Evolutionary conservation across 2,797 vertebrate species (phyloP), one percentile per base, ranked within the genome.

Genomic region (Gymnothorax reevesii): DNA sequence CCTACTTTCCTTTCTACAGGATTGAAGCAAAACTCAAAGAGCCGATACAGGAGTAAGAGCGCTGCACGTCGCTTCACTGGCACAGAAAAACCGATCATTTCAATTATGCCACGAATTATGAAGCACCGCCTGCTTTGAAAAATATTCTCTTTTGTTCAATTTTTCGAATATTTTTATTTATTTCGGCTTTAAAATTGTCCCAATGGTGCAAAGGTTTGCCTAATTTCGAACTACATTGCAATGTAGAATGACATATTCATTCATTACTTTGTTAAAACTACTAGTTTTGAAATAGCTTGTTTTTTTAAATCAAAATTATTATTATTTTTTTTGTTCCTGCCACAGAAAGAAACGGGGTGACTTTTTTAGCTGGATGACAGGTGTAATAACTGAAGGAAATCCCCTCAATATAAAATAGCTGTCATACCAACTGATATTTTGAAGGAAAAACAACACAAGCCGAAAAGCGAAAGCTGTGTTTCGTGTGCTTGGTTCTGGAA

Each of bases 401-500:
- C 69, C 25, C 12, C 69, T 71, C 7, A 13, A 71, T 33, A 33
- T 8, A 71, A 27, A 71, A 71, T 33, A 10, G 69, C 7, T 33
- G 10, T 13, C 4, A 71, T 71, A 33, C 25, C 25, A 12, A 71
- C 8, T n/a, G n/a, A 69, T 69, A 69, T n/a, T 12, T 71, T 71
- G 7, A 9, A 0, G 69, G 25, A 10, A 71, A 71, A 71, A 33
- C 69, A 27, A 10, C 90, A 88, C 89, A 91, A 86, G 85, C 84
- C 84, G 52, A 0, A 84, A 17, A 27, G 79, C 59, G 54, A 71
- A 60, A 49, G 66, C 55, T 92, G 89, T 89, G 90, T 92, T 92
- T 91, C 89, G 92, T 90, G 91, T 92, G 89, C 89, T 89, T 86
- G 88, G 88, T 89, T 90, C 93, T 93, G 93, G 89, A 87, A 87